Evolutionary conservation across 1,140 invertebrate species (phyloP).

Genomic region (Diorhabda carinulata): DNA sequence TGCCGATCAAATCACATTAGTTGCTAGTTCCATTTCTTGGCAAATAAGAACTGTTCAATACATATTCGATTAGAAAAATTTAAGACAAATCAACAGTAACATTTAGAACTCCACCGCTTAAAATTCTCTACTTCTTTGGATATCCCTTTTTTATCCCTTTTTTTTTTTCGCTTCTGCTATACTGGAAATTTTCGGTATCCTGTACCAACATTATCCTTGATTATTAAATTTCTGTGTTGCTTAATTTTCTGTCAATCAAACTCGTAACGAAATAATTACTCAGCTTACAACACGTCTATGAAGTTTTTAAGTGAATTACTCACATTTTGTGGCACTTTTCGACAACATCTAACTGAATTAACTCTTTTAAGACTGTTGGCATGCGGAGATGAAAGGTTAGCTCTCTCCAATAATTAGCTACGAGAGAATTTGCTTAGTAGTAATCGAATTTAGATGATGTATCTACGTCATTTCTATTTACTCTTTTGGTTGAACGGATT

Average conservation of each 20-base stretch:
- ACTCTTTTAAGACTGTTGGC: conserved; percentile 13
- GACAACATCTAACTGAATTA: conserved; percentile 12
- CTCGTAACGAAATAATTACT: background rate
- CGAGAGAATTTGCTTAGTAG: background rate
- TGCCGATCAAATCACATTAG: too few species aligned
- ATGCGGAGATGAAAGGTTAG: conserved; percentile 14
- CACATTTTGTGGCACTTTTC: conserved; percentile 1
- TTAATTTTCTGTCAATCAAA: background rate
- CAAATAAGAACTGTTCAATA: too few species aligned
- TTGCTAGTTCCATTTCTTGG: too few species aligned
- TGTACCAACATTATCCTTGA: too few species aligned
- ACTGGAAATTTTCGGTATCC: too few species aligned
- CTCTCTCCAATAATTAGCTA: conserved; percentile 8
- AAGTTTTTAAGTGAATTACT: conserved; percentile 3
- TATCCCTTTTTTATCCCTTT: too few species aligned
- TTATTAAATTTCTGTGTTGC: background rate
- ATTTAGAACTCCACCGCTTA: too few species aligned
- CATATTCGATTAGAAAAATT: too few species aligned
- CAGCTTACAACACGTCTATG: background rate
- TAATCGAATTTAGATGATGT: conserved; percentile 10
- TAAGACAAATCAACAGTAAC: too few species aligned
- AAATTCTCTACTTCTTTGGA: too few species aligned
- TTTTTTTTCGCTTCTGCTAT: too few species aligned
- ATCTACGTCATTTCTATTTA: background rate
- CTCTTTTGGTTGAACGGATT: too few species aligned